Evolutionary conservation across 2,797 vertebrate species (phyloP).

Genomic region (Onychomys arenicola): DNA sequence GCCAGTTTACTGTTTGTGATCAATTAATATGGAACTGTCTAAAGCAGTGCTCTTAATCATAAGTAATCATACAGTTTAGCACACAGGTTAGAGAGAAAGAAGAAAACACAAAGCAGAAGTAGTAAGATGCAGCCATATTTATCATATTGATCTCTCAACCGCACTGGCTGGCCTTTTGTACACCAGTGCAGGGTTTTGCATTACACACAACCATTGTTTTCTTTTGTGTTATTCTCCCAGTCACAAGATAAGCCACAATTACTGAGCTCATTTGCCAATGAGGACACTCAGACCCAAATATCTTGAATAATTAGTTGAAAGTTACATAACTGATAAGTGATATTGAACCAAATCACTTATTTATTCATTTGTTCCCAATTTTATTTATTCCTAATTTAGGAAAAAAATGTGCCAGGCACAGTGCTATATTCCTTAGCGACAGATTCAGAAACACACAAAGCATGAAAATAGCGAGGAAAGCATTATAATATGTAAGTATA

Average conservation of each 20-base stretch:
- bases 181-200: background rate
- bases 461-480: slow-evolving; percentile 4
- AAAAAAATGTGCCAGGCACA: slow-evolving; percentile 9
- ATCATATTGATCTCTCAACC: background rate
- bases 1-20: slow-evolving; percentile 7
- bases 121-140: slow-evolving; percentile 9
- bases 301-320: slow-evolving; percentile 51
- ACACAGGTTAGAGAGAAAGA: background rate
- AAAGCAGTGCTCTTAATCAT: background rate
- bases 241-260: slow-evolving; percentile 21
- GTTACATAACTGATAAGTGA: background rate
- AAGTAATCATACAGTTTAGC: background rate
- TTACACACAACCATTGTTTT: slow-evolving; percentile 18
- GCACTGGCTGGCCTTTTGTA: background rate
- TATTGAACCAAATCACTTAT: background rate
- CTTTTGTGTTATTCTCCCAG: slow-evolving; percentile 42
- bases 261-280: slow-evolving; percentile 40
- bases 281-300: slow-evolving; percentile 22
- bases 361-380: background rate
- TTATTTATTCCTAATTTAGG: slow-evolving; percentile 40
- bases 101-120: background rate
- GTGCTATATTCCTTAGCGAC: background rate
- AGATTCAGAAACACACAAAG: slow-evolving; percentile 41
- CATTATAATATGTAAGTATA: background rate
- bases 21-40: background rate